These are phyloP conservation scores for Macrochelys suwanniensis DNA, from an alignment of 2,797 vertebrate genomes.

Conservation along the genomic window DNA sequence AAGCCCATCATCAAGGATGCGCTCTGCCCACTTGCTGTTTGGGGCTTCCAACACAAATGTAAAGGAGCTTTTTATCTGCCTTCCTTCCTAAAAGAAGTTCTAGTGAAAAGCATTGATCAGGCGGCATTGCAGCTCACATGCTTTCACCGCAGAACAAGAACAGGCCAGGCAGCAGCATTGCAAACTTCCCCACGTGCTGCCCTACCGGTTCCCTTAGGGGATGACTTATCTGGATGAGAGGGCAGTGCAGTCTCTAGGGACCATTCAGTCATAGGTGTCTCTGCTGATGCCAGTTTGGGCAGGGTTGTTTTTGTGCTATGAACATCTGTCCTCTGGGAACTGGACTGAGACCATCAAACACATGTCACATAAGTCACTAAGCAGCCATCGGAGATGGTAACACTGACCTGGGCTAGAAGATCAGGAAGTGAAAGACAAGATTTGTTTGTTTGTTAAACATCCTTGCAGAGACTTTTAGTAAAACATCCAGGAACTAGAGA, in stretches of 20 bases:
- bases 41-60: slow-evolving; percentile 49
- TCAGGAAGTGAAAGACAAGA: background rate
- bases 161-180: background rate
- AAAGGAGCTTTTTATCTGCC: slow-evolving; percentile 12
- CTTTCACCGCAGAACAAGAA: background rate
- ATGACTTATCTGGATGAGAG: accelerated
- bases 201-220: background rate
- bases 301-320: slow-evolving; percentile 9
- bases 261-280: background rate
- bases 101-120: background rate
- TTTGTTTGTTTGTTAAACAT: slow-evolving; percentile 27
- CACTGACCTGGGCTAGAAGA: background rate
- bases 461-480: background rate
- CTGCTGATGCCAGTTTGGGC: background rate
- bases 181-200: background rate
- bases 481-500: slow-evolving; percentile 52
- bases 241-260: background rate
- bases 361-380: background rate
- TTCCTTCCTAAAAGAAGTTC: background rate
- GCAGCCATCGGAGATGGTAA: background rate
- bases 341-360: background rate
- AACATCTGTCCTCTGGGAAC: background rate
- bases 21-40: background rate
- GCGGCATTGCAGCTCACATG: background rate
- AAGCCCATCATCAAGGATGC: slow-evolving; percentile 5